Evolutionary conservation across 2,888 invertebrate species (phyloP), one percentile per base, ranked within the genome.

Genomic region (Papilio protenor): DNA sequence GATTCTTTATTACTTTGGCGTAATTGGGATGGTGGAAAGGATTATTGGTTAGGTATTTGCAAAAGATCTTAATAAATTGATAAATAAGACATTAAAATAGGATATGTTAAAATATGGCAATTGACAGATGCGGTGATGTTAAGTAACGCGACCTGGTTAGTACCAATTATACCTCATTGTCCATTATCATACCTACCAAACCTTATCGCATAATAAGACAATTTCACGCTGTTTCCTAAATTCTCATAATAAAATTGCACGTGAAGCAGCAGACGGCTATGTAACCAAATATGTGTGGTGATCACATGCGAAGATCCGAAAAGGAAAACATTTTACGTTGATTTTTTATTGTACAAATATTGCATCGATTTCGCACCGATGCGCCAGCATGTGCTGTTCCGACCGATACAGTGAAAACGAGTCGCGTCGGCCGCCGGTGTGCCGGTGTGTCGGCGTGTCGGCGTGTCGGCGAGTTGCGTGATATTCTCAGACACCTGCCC

Each of bases 301-400:
- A 33, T 27, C 57, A 78, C 59, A 57, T 77, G 75, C 82, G 83
- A 84, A 82, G 81, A 84, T 84, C 84, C 85, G 84, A 88, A 91
- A 91, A 90, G 90, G 91, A 92, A 92, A 93, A 87, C 89, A 86
- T 84, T 81, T 73, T 77, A 75, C 73, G 71, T 80, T 77, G 87
- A 86, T 83, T 87, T 90, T 85, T 88, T 88, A 90, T 90, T 91
- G 87, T 86, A 88, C 90, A 91, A 91, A 92, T 90, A 91, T 91
- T 91, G 91, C 89, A 89, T 87, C 81, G 87, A 89, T 89, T 91
- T 90, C 84, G 86, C 88, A 84, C 82, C 81, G 87, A 69, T 69
- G 81, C 81, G 61, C 23, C 77, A 83, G 80, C 84, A 80, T 87
- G 89, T 91, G 90, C 90, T 91, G 89, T 85, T 85, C 75, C 40